Evolutionary conservation across 2,797 vertebrate genomes (phyloP).

Genomic region (Tangara arthus): DNA sequence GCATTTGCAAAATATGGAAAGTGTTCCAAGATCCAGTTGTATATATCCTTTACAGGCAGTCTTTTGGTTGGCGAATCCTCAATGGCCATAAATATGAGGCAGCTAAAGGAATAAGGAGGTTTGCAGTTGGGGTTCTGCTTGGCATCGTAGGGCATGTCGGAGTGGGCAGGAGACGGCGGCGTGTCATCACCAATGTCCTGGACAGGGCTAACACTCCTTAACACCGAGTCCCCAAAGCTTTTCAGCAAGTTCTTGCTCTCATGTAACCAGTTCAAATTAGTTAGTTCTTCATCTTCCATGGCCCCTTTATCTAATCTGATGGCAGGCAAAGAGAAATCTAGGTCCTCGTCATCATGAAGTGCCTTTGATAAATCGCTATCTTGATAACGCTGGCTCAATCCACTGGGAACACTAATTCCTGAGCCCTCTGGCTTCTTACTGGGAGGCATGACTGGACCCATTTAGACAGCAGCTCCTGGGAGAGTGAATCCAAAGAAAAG

Average conservation of each 20-base stretch:
- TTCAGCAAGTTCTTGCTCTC: slow-evolving; percentile 91
- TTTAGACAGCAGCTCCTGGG: slow-evolving; percentile 88
- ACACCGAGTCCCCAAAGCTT: slow-evolving; percentile 87
- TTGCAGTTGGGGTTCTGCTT: slow-evolving; percentile 92
- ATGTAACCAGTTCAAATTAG: slow-evolving; percentile 90
- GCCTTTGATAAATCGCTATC: slow-evolving; percentile 80
- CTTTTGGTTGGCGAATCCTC: slow-evolving; percentile 94
- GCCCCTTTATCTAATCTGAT: slow-evolving; percentile 82
- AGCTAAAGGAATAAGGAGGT: slow-evolving; percentile 97
- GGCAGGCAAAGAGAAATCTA: slow-evolving; percentile 82
- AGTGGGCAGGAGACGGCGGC: slow-evolving; percentile 86
- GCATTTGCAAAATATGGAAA: slow-evolving; percentile 96
- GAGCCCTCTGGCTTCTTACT: slow-evolving; percentile 97
- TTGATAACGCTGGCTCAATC: slow-evolving; percentile 88
- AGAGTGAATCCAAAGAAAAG: slow-evolving; percentile 25
- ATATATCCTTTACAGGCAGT: slow-evolving; percentile 97
- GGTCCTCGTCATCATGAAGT: slow-evolving; percentile 84
- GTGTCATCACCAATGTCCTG: slow-evolving; percentile 84
- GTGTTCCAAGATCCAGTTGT: slow-evolving; percentile 98
- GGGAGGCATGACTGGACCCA: slow-evolving; percentile 99
- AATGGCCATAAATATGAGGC: slow-evolving; percentile 99
- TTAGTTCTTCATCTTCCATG: slow-evolving; percentile 88
- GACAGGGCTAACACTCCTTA: slow-evolving; percentile 87
- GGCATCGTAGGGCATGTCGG: slow-evolving; percentile 88
- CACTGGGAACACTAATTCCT: slow-evolving; percentile 89